Percentiles rank a stretch among this genome's conserved stretches.
phyloP scores from a whole-genome alignment of 1,140 invertebrate species.

The Coenobita brevimanus region DNA sequence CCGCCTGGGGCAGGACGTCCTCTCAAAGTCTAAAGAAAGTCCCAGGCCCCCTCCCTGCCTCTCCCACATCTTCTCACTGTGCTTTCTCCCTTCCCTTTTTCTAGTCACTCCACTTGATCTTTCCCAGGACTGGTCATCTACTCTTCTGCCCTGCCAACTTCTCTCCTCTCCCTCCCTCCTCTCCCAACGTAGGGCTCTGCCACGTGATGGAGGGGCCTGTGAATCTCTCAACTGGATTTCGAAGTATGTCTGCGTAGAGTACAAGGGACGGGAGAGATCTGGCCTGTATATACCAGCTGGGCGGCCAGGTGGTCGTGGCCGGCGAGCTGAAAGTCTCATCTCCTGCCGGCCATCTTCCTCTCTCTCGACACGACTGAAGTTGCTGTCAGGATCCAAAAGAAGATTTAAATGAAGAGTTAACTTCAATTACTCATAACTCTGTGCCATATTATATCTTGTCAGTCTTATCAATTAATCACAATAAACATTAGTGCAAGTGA shows the following conservation, averaged over 20 bases:
- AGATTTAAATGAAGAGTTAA: neutral
- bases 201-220: neutral
- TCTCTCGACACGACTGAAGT: conserved; percentile 45
- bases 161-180: no score
- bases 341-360: conserved; percentile 9
- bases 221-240: conserved; percentile 41
- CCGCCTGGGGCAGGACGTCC: conserved; percentile 78
- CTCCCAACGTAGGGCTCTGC: neutral
- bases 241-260: conserved; percentile 45
- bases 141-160: no score
- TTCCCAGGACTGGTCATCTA: no score
- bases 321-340: conserved; percentile 15
- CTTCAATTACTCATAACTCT: no score
- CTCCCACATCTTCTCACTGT: neutral
- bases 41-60: conserved; percentile 5
- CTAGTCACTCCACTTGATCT: no score
- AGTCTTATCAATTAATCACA: no score
- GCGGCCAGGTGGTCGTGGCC: conserved; percentile 11
- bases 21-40: conserved; percentile 77
- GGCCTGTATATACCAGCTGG: neutral
- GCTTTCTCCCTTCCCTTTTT: no score
- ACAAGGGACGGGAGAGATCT: neutral
- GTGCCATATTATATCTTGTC: no score
- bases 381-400: neutral
- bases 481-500: no score